Percentiles rank a stretch among this genome's conserved stretches.
Evolutionary conservation across 37 sponge, comb jelly and placozoan genomes (phyloP).

Genomic region (Axinella damicornis): DNA sequence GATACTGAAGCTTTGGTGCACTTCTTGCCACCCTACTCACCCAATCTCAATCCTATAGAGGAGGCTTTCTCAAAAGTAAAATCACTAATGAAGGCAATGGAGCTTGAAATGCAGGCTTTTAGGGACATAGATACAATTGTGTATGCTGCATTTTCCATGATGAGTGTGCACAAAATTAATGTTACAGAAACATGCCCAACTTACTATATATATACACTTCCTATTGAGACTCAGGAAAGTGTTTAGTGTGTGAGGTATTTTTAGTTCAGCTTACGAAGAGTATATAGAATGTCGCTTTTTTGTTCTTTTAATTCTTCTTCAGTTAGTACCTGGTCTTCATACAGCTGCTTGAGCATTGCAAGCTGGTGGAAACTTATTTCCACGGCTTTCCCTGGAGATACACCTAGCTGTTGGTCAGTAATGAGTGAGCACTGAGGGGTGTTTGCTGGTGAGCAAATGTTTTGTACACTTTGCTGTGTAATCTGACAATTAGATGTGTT

Average conservation of each 20-base stretch:
- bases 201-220: too few relatives aligned
- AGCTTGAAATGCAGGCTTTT: constrained; percentile 10
- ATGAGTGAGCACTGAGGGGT: not conserved
- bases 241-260: constrained; percentile 5
- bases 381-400: constrained; percentile 10
- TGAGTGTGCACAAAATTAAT: not conserved
- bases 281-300: constrained; percentile 6
- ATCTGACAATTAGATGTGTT: too few relatives aligned
- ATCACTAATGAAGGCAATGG: not conserved
- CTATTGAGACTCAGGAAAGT: too few relatives aligned
- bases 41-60: constrained; percentile 24
- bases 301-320: constrained; percentile 15
- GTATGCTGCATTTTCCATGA: constrained; percentile 22
- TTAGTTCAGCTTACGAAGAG: not conserved
- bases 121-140: constrained; percentile 33
- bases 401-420: not conserved
- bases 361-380: constrained; percentile 21
- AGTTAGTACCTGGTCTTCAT: not conserved
- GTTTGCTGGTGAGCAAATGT: too few relatives aligned
- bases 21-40: constrained; percentile 18
- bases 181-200: too few relatives aligned
- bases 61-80: constrained; percentile 21
- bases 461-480: too few relatives aligned
- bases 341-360: not conserved
- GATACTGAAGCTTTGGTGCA: not conserved